phyloP scores from a whole-genome alignment of 2,888 invertebrate species.

The Erebia palarica region DNA sequence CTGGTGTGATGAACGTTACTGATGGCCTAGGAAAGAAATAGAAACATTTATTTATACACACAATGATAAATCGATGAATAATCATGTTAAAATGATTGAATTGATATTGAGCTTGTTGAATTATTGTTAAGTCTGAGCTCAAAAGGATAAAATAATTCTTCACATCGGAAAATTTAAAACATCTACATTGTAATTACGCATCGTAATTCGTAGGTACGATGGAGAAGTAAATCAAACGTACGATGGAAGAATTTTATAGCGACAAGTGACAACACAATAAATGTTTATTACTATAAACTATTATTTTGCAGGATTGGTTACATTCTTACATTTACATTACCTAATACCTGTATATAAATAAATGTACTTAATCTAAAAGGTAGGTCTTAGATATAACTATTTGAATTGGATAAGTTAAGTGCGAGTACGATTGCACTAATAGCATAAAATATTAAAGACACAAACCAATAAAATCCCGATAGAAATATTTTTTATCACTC shows the following conservation, averaged over 20 bases:
- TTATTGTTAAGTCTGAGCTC: too few species aligned
- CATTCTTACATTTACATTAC: background rate
- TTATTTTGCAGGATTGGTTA: background rate
- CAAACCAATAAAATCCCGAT: slow-evolving; percentile 15
- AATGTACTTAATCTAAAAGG: too few species aligned
- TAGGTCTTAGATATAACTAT: background rate
- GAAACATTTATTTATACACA: background rate
- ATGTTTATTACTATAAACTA: background rate
- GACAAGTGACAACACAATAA: background rate
- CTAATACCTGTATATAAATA: background rate
- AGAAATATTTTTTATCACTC: slow-evolving; percentile 25
- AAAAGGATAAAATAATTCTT: background rate
- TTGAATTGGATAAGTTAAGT: background rate
- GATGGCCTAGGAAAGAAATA: slow-evolving; percentile 79
- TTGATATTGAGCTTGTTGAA: background rate
- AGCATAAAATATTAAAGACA: slow-evolving; percentile 8
- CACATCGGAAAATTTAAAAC: background rate
- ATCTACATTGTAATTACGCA: background rate
- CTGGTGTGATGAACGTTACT: slow-evolving; percentile 85
- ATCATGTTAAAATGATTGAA: too few species aligned
- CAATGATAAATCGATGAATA: background rate
- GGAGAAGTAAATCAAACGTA: background rate
- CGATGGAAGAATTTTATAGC: too few species aligned
- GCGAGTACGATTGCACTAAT: slow-evolving; percentile 8
- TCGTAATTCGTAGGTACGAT: background rate